Base-by-base conservation (phyloP, 2,888 invertebrate genomes). In the Neocrepidodera transversa region DNA sequence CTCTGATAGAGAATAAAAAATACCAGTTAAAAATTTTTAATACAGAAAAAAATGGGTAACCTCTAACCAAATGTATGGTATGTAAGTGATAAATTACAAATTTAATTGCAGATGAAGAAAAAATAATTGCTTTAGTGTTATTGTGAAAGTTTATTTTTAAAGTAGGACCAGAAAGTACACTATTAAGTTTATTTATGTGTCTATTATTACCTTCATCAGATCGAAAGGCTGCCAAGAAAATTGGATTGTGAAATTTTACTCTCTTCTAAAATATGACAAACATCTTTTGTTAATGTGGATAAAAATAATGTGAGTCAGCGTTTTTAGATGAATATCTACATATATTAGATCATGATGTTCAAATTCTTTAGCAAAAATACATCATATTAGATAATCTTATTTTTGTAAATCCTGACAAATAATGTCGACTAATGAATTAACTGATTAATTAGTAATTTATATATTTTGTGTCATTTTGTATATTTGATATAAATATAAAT, bases 151-250 rank as follows among this genome's bases (percentile, higher is more conserved):
- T 30, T 30, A 30, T 30, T 30, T 30, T 8, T 30, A 30, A 10
- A 30, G 8, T 6, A 30, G 23, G 4, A 23, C 7, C 30, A 30
- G 2, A 30, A 30, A 30, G 5, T 28, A 10, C 32, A 11, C 32
- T 42, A 20, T 42, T 42, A 20, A 3, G n/a, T 11, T 42, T 42
- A 42, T 42, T 42, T 42, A 42, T 20, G 20, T 18, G 18, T 14
- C 2, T 13, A 42, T 42, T 42, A 42, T 42, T 42, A 42, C 20
- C 18, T 42, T 42, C 42, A 42, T 42, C 42, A 42, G 42, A 42
- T 42, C 5, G 42, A 42, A 13, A 18, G 42, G 3, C 13, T 42
- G 42, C 42, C 42, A 42, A 42, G 20, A 20, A 42, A 42, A 42
- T 42, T 42, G 40, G 17, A 7, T 16, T 10, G n/a, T 40, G 16